A percentile compares a stretch with the other conserved stretches of the same genome.
Evolutionary conservation across 2,888 invertebrate genomes (phyloP).

Genomic region (Bellardia bayeri): DNA sequence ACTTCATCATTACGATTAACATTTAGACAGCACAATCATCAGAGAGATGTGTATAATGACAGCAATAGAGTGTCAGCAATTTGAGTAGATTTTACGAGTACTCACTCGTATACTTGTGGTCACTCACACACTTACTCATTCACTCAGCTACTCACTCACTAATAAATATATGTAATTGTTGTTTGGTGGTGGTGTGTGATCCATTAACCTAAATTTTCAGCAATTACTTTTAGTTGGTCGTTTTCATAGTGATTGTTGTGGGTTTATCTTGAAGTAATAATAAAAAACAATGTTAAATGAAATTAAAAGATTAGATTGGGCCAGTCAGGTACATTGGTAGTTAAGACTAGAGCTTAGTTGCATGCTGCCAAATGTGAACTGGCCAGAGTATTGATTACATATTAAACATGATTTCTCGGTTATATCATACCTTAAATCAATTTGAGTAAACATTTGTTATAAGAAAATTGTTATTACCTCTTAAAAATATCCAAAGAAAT

Average conservation of each 20-base stretch:
- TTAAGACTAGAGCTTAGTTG: not conserved
- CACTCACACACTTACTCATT: not conserved
- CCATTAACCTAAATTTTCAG: constrained; percentile 31
- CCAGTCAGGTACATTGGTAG: not conserved
- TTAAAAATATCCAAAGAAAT: no score
- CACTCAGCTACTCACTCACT: not conserved
- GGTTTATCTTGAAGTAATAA: not conserved
- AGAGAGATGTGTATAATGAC: not conserved
- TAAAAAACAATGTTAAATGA: constrained; percentile 3
- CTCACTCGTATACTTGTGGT: not conserved
- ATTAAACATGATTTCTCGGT: no score
- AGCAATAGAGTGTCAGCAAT: not conserved
- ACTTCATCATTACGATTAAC: not conserved
- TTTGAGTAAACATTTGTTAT: no score
- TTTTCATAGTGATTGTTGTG: not conserved
- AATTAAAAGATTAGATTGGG: not conserved
- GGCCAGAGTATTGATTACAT: no score
- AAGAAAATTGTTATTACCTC: no score
- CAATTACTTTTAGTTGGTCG: constrained; percentile 12
- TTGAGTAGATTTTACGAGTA: not conserved
- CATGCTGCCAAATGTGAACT: not conserved
- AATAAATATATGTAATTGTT: not conserved
- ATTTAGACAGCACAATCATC: not conserved
- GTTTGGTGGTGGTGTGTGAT: constrained; percentile 19
- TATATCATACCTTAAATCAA: no score